phyloP scores from a whole-genome alignment of 35 echinoderm and acorn worm genomes.

The Eucidaris tribuloides region DNA sequence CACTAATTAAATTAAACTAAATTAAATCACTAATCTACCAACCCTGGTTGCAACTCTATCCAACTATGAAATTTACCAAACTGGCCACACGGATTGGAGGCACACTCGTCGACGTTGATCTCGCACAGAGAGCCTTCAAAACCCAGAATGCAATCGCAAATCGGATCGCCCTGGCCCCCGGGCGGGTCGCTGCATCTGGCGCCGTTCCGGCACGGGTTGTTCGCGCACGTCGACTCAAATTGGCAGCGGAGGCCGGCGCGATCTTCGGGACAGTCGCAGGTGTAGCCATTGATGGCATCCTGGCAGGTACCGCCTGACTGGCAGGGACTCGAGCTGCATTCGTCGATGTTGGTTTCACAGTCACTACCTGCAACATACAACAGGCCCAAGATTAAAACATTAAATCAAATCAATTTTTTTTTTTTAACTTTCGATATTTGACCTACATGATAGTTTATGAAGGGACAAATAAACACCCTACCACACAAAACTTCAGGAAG shows the following conservation, averaged over 20 bases:
- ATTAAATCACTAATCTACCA: no score
- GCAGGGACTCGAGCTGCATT: slow-evolving; percentile 72
- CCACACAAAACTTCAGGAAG: not conserved
- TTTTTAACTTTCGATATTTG: not conserved
- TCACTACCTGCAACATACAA: slow-evolving; percentile 1
- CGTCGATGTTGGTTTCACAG: slow-evolving; percentile 40
- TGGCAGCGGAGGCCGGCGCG: slow-evolving; percentile 64
- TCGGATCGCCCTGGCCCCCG: not conserved
- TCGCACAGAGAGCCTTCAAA: slow-evolving; percentile 62
- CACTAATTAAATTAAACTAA: not conserved
- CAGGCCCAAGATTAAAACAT: not conserved
- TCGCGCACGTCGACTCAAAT: slow-evolving; percentile 40
- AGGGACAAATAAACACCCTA: not conserved
- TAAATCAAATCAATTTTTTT: not conserved
- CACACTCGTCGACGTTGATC: slow-evolving; percentile 71
- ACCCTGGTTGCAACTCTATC: not conserved
- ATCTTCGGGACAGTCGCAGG: slow-evolving; percentile 30
- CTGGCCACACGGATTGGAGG: slow-evolving; percentile 50
- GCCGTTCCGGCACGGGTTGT: slow-evolving; percentile 70
- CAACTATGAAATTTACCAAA: slow-evolving; percentile 8
- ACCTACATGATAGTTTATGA: not conserved
- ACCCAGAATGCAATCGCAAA: slow-evolving; percentile 64
- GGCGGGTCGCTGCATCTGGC: slow-evolving; percentile 54
- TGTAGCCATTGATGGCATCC: slow-evolving; percentile 53
- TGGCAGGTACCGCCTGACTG: slow-evolving; percentile 53